phyloP scores from a whole-genome alignment of 1,140 invertebrate genomes.

The Rhyzopertha dominica region DNA sequence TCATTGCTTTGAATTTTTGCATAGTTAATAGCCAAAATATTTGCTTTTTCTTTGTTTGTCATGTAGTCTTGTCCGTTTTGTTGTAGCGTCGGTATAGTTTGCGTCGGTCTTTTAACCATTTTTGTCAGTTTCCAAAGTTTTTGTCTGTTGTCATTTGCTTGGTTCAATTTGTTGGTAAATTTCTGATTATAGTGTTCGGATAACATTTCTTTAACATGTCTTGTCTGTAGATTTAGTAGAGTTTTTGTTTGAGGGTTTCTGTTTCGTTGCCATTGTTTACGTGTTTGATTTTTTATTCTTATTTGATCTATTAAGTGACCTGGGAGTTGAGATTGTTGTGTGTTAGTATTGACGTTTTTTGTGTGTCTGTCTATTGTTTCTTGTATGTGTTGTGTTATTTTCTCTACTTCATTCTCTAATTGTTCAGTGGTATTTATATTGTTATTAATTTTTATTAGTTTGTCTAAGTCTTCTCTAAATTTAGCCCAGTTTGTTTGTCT shows the following conservation, averaged over 20 bases:
- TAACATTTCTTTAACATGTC: no score
- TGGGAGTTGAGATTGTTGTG: conserved; percentile 1
- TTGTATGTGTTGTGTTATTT: conserved; percentile 3
- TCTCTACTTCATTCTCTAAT: background rate
- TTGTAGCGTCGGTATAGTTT: no score
- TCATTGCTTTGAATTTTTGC: no score
- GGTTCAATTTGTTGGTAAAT: no score
- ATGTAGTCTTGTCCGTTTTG: no score
- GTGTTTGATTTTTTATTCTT: conserved; percentile 7
- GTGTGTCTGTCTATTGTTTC: background rate
- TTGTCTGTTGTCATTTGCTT: no score
- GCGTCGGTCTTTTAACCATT: conserved; percentile 1
- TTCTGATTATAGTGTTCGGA: no score
- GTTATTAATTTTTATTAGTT: background rate
- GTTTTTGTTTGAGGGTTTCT: background rate
- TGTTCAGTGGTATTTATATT: conserved; percentile 5
- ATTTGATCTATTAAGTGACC: background rate
- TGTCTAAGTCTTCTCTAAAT: conserved; percentile 7
- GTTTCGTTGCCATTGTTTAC: conserved; percentile 8
- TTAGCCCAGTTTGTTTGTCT: conserved; percentile 13
- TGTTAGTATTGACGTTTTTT: conserved; percentile 1
- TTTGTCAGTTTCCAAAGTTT: no score
- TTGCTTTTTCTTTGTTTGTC: no score
- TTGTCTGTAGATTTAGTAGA: no score
- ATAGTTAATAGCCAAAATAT: no score